These are phyloP conservation scores for Orbicella faveolata DNA, from an alignment of 64 coral and sea anemone genomes.

Conservation along the genomic window DNA sequence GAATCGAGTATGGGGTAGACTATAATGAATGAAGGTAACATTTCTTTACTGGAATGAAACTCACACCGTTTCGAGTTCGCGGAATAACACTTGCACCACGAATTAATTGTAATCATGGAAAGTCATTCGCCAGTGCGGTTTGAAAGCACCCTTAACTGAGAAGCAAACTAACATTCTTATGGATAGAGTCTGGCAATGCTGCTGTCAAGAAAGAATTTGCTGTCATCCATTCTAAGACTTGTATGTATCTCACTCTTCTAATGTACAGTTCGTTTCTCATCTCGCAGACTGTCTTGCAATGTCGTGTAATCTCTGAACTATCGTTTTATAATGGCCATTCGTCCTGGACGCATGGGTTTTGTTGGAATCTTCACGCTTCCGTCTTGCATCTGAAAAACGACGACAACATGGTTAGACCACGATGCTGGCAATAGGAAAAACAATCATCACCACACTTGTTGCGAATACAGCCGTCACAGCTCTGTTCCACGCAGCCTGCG, in stretches of 20 bases:
- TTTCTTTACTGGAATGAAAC: too few relatives aligned
- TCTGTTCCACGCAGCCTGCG: too few relatives aligned
- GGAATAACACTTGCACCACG: too few relatives aligned
- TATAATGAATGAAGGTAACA: too few relatives aligned
- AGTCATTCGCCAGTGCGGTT: too few relatives aligned
- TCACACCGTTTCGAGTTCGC: too few relatives aligned
- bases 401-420: not conserved
- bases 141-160: not conserved
- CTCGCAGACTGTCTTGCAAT: slow-evolving; percentile 17
- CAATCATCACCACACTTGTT: too few relatives aligned
- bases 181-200: too few relatives aligned
- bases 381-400: not conserved
- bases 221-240: not conserved
- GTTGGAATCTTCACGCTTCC: slow-evolving; percentile 7
- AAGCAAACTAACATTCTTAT: not conserved
- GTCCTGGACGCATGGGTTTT: slow-evolving; percentile 4
- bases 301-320: slow-evolving; percentile 28
- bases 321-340: slow-evolving; percentile 12
- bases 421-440: not conserved
- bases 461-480: too few relatives aligned
- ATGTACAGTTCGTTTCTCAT: slow-evolving; percentile 1
- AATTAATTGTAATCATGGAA: too few relatives aligned
- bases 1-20: too few relatives aligned
- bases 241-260: not conserved
- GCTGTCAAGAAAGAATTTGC: too few relatives aligned